Evolutionary conservation across 2,797 vertebrate species (phyloP).

Genomic region (Cossypha heuglini): DNA sequence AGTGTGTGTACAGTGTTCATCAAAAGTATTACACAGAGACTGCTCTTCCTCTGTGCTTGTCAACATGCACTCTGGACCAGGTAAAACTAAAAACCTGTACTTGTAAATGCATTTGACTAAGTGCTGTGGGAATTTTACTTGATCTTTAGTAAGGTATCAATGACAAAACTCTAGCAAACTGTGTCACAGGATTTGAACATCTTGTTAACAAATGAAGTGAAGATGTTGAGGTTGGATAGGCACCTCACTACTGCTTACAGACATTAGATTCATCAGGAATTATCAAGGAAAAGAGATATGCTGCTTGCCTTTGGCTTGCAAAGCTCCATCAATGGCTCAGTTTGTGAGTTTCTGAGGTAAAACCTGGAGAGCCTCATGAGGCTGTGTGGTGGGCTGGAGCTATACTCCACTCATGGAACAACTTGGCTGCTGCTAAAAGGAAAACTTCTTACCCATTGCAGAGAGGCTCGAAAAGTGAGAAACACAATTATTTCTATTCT

Average conservation of each 20-base stretch:
- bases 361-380: background rate
- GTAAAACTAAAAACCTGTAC: background rate
- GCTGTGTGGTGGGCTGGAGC: background rate
- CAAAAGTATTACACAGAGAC: background rate
- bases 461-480: background rate
- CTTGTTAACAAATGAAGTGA: background rate
- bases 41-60: background rate
- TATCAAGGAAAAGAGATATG: background rate
- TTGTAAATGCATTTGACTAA: background rate
- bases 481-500: background rate
- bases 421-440: background rate
- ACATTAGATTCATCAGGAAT: background rate
- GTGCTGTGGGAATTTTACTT: background rate
- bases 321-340: rapidly evolving
- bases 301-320: background rate
- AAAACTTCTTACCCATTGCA: background rate
- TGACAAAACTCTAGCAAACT: background rate
- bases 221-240: background rate
- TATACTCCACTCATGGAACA: background rate
- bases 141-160: background rate
- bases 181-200: background rate
- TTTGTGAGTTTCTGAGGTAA: background rate
- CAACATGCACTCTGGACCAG: background rate
- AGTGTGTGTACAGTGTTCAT: background rate
- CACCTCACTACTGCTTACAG: background rate